These are phyloP conservation scores for Nomada fabriciana DNA, from an alignment of 2,888 invertebrate genomes.

Conservation along the genomic window DNA sequence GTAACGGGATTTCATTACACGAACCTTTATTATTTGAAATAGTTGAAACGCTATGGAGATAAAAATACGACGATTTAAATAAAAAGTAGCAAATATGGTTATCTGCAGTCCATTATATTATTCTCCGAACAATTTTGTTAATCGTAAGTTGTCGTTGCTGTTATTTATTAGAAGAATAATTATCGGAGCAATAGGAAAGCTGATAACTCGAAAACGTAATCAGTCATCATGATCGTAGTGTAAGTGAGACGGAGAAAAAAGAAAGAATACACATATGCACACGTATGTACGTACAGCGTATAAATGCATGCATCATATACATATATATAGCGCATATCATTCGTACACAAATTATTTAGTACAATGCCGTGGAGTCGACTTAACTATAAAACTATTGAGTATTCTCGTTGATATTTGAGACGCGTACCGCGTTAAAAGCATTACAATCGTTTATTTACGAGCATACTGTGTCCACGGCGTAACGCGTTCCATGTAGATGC, in stretches of 20 bases:
- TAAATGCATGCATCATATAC: neutral
- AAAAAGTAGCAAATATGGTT: neutral
- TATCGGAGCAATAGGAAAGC: conserved; percentile 56
- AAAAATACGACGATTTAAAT: neutral
- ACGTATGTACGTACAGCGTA: neutral
- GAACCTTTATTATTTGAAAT: neutral
- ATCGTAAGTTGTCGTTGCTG: conserved; percentile 1
- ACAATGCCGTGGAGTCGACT: conserved; percentile 17
- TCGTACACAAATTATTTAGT: conserved; percentile 45
- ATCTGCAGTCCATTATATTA: neutral
- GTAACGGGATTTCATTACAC: too few relatives aligned
- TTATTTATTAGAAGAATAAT: conserved; percentile 51
- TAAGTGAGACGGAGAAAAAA: conserved; percentile 9
- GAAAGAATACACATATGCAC: conserved; percentile 13
- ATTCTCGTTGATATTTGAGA: conserved; percentile 41
- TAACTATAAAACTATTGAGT: conserved; percentile 25
- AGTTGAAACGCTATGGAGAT: conserved; percentile 1
- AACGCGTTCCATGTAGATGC: conserved; percentile 55
- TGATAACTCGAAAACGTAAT: conserved; percentile 61
- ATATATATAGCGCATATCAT: neutral
- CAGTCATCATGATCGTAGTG: conserved; percentile 43
- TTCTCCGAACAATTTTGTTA: conserved; percentile 10
- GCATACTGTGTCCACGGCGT: conserved; percentile 39
- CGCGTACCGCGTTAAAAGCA: conserved; percentile 45
- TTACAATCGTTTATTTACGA: conserved; percentile 62